Percentiles rank a stretch among this genome's conserved stretches.
phyloP scores from a whole-genome alignment of 2,797 vertebrate genomes.

The Tokudaia muenninki region DNA sequence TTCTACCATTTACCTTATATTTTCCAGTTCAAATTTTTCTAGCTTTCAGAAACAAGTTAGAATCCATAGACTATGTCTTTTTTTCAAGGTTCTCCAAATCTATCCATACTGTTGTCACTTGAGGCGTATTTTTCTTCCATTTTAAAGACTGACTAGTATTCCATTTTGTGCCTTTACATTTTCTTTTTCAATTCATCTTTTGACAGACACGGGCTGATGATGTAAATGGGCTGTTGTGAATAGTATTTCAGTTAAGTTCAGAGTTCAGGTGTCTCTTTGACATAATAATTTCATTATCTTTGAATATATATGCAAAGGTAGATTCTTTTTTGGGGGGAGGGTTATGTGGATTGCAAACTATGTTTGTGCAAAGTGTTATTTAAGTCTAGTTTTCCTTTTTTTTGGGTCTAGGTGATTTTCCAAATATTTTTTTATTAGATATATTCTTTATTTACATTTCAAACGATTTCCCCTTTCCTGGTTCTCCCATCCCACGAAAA shows the following conservation, averaged over 20 bases:
- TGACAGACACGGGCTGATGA: not conserved
- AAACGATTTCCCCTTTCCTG: too few species aligned
- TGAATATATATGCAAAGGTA: not conserved
- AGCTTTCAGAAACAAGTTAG: not conserved
- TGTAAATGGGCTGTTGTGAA: not conserved
- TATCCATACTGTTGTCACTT: not conserved
- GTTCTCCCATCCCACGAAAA: too few species aligned
- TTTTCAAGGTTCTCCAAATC: not conserved
- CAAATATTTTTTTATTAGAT: too few species aligned
- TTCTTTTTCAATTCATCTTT: not conserved
- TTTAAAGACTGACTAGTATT: not conserved
- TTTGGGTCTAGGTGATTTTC: not conserved
- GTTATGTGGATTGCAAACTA: not conserved
- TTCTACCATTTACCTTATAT: not conserved
- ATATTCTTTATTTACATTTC: too few species aligned
- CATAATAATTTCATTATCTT: not conserved
- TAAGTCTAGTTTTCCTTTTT: not conserved
- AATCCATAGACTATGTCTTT: not conserved
- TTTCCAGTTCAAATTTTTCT: not conserved
- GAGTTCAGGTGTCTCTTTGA: not conserved
- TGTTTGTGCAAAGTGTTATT: not conserved
- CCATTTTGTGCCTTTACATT: not conserved
- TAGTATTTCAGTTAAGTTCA: not conserved
- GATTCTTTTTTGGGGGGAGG: not conserved
- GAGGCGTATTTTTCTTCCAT: not conserved